A percentile compares a stretch with the other conserved stretches of the same genome.
phyloP scores from a whole-genome alignment of 2,797 vertebrate genomes.

The Mormyrops attenuatus region DNA sequence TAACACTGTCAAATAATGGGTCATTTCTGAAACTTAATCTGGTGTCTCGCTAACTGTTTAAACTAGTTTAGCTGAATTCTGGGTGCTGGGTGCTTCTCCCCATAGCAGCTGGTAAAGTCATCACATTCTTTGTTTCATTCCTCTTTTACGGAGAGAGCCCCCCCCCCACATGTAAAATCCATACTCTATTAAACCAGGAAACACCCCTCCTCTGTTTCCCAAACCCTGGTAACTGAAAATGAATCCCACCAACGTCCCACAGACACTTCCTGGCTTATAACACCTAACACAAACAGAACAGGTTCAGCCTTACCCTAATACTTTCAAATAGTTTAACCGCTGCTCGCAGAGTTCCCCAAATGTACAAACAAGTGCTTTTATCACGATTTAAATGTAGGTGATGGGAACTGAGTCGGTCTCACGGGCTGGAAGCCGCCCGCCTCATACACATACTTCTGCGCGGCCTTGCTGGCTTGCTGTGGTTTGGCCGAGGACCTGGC shows the following conservation, averaged over 20 bases:
- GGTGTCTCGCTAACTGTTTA: not conserved
- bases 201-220: not conserved
- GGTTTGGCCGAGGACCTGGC: no score
- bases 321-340: not conserved
- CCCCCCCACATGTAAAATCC: not conserved
- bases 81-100: not conserved
- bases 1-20: not conserved
- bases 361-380: not conserved
- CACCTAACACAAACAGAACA: not conserved
- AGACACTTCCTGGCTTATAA: not conserved
- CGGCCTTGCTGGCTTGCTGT: no score
- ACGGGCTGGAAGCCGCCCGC: not conserved
- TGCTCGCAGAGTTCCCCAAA: not conserved
- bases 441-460: no score
- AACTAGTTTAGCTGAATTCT: not conserved
- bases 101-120: not conserved
- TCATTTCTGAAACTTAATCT: not conserved
- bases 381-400: not conserved
- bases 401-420: not conserved
- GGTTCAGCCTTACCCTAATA: not conserved
- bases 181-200: not conserved
- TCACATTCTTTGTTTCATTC: not conserved
- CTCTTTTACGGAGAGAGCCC: not conserved
- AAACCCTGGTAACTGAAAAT: not conserved
- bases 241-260: no score